phyloP scores from a whole-genome alignment of 2,113 vertebrate genomes.

The Cygnus atratus region DNA sequence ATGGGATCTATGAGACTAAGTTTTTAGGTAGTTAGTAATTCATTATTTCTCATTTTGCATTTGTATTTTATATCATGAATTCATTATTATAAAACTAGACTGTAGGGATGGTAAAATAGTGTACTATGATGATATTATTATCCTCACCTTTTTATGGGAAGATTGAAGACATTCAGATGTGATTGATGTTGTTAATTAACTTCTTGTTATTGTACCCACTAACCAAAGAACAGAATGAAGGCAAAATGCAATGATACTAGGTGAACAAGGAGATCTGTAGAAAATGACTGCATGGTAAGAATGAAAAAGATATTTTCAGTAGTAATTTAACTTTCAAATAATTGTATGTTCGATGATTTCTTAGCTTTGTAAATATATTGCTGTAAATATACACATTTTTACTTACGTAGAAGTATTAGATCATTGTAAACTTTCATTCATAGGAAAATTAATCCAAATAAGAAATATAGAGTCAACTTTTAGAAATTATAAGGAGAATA shows the following conservation, averaged over 20 bases:
- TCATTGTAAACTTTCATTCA: not conserved
- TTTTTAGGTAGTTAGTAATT: not conserved
- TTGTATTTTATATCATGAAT: not conserved
- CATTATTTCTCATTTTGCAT: not conserved
- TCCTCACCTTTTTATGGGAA: not conserved
- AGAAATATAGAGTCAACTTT: not conserved
- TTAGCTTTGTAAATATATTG: not conserved
- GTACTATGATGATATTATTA: not conserved
- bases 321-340: not conserved
- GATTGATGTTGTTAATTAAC: not conserved
- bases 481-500: not conserved
- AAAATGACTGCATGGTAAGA: not conserved
- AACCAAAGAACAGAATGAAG: not conserved
- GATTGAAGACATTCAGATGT: not conserved
- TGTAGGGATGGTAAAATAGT: not conserved
- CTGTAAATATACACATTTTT: not conserved
- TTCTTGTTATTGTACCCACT: not conserved
- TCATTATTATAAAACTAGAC: not conserved
- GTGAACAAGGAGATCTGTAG: not conserved
- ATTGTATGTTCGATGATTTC: not conserved
- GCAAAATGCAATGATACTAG: not conserved
- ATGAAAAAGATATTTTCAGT: not conserved
- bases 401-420: not conserved
- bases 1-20: not conserved
- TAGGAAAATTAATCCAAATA: not conserved